A percentile compares a stretch with the other conserved stretches of the same genome.
These are phyloP conservation scores for Actias luna DNA, from an alignment of 2,888 invertebrate genomes.

Conservation along the genomic window DNA sequence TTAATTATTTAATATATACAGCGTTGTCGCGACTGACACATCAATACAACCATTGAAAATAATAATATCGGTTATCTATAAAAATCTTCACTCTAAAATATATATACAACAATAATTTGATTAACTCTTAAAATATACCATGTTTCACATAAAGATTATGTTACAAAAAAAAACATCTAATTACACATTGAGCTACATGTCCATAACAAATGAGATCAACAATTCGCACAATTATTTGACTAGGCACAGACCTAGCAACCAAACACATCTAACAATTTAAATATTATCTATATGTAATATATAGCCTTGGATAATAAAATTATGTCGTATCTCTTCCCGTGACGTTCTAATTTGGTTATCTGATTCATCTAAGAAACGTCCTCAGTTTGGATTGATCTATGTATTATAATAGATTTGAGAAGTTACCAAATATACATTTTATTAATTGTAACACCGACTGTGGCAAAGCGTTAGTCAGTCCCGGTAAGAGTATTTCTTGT, in stretches of 20 bases:
- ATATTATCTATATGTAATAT: neutral
- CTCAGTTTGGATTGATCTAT: too few species aligned
- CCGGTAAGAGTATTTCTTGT: too few species aligned
- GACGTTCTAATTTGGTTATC: neutral
- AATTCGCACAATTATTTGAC: constrained; percentile 57
- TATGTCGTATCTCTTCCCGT: neutral
- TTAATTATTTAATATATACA: constrained; percentile 47
- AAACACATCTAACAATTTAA: neutral
- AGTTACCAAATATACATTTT: too few species aligned
- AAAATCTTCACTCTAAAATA: constrained; percentile 74
- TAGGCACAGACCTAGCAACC: constrained; percentile 21
- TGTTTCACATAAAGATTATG: constrained; percentile 62
- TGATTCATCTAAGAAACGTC: too few species aligned
- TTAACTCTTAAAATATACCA: constrained; percentile 69
- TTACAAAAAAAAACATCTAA: constrained; percentile 53
- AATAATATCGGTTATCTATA: constrained; percentile 69
- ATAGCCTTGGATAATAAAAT: neutral
- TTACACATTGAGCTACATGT: constrained; percentile 77
- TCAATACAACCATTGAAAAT: constrained; percentile 62
- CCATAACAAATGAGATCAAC: constrained; percentile 79
- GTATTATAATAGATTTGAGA: too few species aligned
- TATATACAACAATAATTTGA: constrained; percentile 66
- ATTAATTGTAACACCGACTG: too few species aligned
- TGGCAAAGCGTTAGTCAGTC: too few species aligned
- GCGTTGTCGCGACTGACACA: constrained; percentile 62